A percentile compares a stretch with the other conserved stretches of the same genome.
Conservation (phyloP, 2,113 vertebrate genomes). For the Cercocebus atys region DNA sequence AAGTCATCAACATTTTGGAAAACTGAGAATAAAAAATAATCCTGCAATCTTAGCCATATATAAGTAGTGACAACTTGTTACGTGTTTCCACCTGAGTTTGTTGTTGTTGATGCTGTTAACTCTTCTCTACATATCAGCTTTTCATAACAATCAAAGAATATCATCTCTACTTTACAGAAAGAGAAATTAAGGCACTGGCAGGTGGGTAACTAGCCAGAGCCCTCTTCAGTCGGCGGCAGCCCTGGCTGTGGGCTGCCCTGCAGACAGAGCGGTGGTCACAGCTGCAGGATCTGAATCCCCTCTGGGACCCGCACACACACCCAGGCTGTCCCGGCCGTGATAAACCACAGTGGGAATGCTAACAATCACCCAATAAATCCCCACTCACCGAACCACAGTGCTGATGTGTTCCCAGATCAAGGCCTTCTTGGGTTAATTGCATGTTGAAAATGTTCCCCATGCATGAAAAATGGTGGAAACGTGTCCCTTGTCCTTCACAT, state of each 20-base stretch:
- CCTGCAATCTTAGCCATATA: not conserved
- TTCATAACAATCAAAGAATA: not conserved
- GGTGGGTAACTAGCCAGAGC: not conserved
- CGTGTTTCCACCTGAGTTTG: fast-evolving
- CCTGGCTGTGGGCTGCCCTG: not conserved
- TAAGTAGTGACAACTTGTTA: too few relatives aligned
- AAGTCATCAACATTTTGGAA: not conserved
- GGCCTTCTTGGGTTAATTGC: not conserved
- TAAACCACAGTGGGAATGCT: fast-evolving
- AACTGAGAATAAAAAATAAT: not conserved
- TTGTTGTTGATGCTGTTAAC: too few relatives aligned
- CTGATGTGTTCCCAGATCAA: not conserved
- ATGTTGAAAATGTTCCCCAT: not conserved
- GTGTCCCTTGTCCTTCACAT: fast-evolving
- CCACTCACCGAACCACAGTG: fast-evolving
- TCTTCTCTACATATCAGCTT: not conserved
- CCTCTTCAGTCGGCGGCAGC: not conserved
- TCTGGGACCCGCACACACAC: not conserved
- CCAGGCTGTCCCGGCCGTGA: fast-evolving
- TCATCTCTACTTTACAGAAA: not conserved
- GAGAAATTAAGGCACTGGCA: too few relatives aligned
- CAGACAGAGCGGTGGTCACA: fast-evolving
- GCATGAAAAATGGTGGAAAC: too few relatives aligned
- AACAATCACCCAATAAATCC: not conserved
- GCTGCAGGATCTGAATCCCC: too few relatives aligned